Evolutionary conservation across 2,113 vertebrate species (phyloP).

Genomic region (Blennius ocellaris): DNA sequence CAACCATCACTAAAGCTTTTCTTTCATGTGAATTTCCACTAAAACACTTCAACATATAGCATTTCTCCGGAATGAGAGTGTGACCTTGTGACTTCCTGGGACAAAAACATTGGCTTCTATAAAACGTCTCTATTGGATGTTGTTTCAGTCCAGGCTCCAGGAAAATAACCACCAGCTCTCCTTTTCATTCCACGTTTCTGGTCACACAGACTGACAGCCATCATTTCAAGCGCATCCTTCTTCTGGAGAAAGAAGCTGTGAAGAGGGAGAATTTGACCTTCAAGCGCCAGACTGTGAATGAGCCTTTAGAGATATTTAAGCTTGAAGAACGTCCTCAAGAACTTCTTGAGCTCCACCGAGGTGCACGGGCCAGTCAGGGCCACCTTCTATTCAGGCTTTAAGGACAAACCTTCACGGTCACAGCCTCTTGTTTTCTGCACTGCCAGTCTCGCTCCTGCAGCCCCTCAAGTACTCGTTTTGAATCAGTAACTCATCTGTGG

Average conservation of each 20-base stretch:
- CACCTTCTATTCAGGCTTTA: conserved; percentile 50
- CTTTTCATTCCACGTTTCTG: conserved; percentile 65
- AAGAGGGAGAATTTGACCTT: conserved; percentile 54
- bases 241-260: conserved; percentile 36
- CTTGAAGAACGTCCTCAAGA: conserved; percentile 65
- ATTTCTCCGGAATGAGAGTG: conserved; percentile 50
- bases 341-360: conserved; percentile 52
- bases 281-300: conserved; percentile 71
- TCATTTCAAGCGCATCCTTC: conserved; percentile 68
- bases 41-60: conserved; percentile 54
- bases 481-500: conserved; percentile 17
- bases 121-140: conserved; percentile 66
- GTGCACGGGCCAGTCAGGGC: conserved; percentile 53
- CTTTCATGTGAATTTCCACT: background rate
- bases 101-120: conserved; percentile 70
- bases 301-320: conserved; percentile 60
- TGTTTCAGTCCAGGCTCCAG: conserved; percentile 67
- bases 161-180: conserved; percentile 61
- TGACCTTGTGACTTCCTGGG: conserved; percentile 69
- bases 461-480: conserved; percentile 26
- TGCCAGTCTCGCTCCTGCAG: conserved; percentile 12
- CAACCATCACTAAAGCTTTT: no score
- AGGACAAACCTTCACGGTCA: conserved; percentile 29
- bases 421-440: conserved; percentile 23
- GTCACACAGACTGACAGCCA: conserved; percentile 56